phyloP scores from a whole-genome alignment of 1,140 invertebrate genomes.

The Cyclina sinensis region DNA sequence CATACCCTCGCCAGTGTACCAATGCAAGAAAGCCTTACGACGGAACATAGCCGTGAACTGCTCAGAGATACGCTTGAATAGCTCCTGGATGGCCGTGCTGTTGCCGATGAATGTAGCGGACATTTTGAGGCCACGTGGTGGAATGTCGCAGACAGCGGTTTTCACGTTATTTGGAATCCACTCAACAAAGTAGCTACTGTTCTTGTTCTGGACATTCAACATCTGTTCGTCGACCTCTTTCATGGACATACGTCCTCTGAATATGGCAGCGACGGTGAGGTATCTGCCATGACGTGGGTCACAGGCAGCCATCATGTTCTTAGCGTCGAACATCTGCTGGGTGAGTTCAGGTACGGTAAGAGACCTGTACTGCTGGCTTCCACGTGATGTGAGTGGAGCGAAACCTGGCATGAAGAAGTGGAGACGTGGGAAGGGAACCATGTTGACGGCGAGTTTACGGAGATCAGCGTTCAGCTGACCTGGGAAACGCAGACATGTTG shows the following conservation, averaged over 20 bases:
- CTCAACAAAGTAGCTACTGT: constrained; percentile 94
- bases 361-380: constrained; percentile 87
- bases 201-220: constrained; percentile 86
- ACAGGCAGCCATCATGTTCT: constrained; percentile 93
- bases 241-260: constrained; percentile 91
- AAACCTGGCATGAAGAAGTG: constrained; percentile 94
- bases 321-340: constrained; percentile 91
- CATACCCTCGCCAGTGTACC: constrained; percentile 94
- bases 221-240: constrained; percentile 87
- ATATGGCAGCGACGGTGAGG: constrained; percentile 95
- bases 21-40: constrained; percentile 93
- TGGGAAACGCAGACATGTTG: constrained; percentile 93
- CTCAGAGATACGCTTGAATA: constrained; percentile 93
- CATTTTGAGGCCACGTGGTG: constrained; percentile 96
- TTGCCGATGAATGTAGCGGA: constrained; percentile 93
- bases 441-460: constrained; percentile 97
- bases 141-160: constrained; percentile 97
- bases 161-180: constrained; percentile 98
- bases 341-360: constrained; percentile 88
- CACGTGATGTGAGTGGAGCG: constrained; percentile 90
- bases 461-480: constrained; percentile 97
- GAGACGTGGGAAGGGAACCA: constrained; percentile 90
- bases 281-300: constrained; percentile 90
- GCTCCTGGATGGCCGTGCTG: constrained; percentile 91
- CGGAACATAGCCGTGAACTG: constrained; percentile 90